Evolutionary conservation across 2,888 invertebrate species (phyloP).

Genomic region (Drosophila barbarae): DNA sequence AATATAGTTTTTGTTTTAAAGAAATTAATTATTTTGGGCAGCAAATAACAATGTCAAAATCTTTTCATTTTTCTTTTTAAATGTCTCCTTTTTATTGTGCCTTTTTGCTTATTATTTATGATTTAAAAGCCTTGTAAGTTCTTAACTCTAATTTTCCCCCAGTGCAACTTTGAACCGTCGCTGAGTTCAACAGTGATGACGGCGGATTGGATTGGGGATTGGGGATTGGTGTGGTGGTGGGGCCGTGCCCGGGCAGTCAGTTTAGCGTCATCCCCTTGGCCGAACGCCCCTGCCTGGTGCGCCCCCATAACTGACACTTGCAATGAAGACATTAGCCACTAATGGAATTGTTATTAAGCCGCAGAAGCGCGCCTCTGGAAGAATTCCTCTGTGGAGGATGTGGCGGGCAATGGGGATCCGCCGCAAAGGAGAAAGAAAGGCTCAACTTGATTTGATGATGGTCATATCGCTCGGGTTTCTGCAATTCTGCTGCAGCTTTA

Average conservation of each 20-base stretch:
- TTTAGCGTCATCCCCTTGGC: conserved; percentile 59
- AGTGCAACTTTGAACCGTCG: conserved; percentile 6
- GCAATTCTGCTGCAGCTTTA: conserved; percentile 52
- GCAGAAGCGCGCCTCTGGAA: conserved; percentile 38
- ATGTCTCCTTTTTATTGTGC: too few species aligned
- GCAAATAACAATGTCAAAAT: too few species aligned
- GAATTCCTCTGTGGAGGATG: conserved; percentile 8
- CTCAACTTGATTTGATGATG: conserved; percentile 7
- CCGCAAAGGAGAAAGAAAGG: conserved; percentile 12
- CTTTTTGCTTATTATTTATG: too few species aligned
- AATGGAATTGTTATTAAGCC: conserved; percentile 80
- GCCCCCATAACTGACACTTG: conserved; percentile 77
- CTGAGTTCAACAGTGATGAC: conserved; percentile 30
- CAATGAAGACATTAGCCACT: conserved; percentile 80
- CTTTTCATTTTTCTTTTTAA: too few species aligned
- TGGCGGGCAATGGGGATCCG: neutral
- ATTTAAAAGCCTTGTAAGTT: neutral
- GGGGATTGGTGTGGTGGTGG: conserved; percentile 13
- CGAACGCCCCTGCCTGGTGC: conserved; percentile 32
- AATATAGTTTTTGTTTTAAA: too few species aligned
- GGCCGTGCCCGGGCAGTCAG: conserved; percentile 61
- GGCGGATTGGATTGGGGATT: conserved; percentile 28
- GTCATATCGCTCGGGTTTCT: conserved; percentile 7
- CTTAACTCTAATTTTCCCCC: neutral
- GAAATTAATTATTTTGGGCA: too few species aligned